Evolutionary conservation across 2,888 invertebrate genomes (phyloP), one percentile per base, ranked within the genome.

Genomic region (Xestoiulus laeticollis): DNA sequence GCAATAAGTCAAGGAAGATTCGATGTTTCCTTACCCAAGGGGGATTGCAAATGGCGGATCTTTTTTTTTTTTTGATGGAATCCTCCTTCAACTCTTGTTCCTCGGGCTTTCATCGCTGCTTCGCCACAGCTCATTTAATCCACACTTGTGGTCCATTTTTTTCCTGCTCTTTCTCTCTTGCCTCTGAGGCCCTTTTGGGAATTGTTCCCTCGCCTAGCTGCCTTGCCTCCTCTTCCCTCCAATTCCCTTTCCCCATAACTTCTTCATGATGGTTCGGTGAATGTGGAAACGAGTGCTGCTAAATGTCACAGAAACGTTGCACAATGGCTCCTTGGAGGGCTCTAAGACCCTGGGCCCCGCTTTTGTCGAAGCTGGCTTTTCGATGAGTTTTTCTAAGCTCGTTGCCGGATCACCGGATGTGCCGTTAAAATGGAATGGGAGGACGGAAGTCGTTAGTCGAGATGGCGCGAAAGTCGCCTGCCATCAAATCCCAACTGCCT

Each of bases 371-470:
- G 53, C 53, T 53, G 53, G 19, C 53, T 53, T 53, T 53, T 53
- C 53, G 53, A 53, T 53, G 53, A 53, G 53, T 53, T n/a, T 53
- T n/a, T 53, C 53, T 53, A 53, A 53, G 53, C 53, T 53, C 53
- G 53, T 53, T n/a, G 53, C 5, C 53, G 53, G 53, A 53, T 53
- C 53, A n/a, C 53, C 53, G 53, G 53, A 53, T 19, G 53, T 53
- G 53, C 53, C 53, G 53, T 53, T 53, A 16, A 53, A 53, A 53
- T 53, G 53, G 53, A 53, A 53, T 16, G 53, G 53, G 53, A n/a
- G 53, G 53, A 53, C 53, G 53, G 53, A 53, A 53, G 53, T 53
- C 53, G 53, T 53, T 53, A 53, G 53, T 19, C n/a, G 4, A 19
- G 53, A n/a, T 53, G 53, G 53, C 53, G 53, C 53, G 53, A 53